Percentiles rank a stretch among this genome's conserved stretches.
These are phyloP conservation scores for Drosophila paramelanica DNA, from an alignment of 2,888 invertebrate species.

Conservation along the genomic window DNA sequence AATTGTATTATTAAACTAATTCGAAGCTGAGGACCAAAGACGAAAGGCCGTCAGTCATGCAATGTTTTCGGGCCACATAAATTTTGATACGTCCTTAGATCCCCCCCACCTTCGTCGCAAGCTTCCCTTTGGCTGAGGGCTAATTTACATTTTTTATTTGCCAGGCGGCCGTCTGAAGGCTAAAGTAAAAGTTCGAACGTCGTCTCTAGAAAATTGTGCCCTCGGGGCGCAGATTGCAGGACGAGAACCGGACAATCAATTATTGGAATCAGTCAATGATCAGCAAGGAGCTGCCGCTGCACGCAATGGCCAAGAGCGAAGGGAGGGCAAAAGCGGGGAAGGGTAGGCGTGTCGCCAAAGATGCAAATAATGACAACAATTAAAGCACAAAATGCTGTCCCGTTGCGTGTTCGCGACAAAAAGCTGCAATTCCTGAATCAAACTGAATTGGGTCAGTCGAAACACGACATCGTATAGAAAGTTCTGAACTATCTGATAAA, in stretches of 20 bases:
- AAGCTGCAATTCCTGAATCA: not conserved
- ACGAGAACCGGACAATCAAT: slow-evolving; percentile 60
- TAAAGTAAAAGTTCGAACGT: slow-evolving; percentile 68
- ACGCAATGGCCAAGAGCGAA: slow-evolving; percentile 3
- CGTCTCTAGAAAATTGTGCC: slow-evolving; percentile 69
- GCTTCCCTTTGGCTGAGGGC: slow-evolving; percentile 30
- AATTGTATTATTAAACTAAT: slow-evolving; percentile 82
- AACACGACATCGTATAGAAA: not conserved
- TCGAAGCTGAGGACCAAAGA: slow-evolving; percentile 51
- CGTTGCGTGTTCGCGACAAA: slow-evolving; percentile 17
- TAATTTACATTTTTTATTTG: slow-evolving; percentile 73
- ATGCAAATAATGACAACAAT: slow-evolving; percentile 61
- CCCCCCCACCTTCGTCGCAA: not conserved
- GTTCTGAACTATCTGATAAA: not conserved
- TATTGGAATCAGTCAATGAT: slow-evolving; percentile 76
- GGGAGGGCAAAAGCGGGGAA: slow-evolving; percentile 19
- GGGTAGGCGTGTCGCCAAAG: slow-evolving; percentile 27
- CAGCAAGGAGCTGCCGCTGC: slow-evolving; percentile 61
- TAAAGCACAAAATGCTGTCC: slow-evolving; percentile 41
- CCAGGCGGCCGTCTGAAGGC: slow-evolving; percentile 21
- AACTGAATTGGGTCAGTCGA: not conserved
- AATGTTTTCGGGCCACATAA: slow-evolving; percentile 58
- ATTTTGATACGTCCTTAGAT: slow-evolving; percentile 38
- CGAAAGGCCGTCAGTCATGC: slow-evolving; percentile 80
- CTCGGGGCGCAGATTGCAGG: slow-evolving; percentile 31